Conservation (phyloP, 2,888 invertebrate genomes). For the Diarsia mendica region DNA sequence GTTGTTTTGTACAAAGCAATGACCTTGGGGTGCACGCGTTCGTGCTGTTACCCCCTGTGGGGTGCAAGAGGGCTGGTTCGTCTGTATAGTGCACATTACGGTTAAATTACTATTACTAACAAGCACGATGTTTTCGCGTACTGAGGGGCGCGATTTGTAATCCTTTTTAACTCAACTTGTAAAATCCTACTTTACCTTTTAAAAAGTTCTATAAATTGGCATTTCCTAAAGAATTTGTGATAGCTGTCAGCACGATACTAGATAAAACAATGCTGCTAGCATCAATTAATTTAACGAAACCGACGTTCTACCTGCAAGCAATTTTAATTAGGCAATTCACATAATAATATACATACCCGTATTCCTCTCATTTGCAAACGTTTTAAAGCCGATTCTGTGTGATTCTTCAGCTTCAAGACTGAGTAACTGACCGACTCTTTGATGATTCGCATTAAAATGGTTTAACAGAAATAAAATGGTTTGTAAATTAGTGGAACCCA, state of each 20-base stretch:
- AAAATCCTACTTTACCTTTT: not conserved
- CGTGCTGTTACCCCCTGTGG: not conserved
- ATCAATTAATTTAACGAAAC: not conserved
- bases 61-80: constrained; percentile 19
- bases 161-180: not conserved
- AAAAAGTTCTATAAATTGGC: not conserved
- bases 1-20: not conserved
- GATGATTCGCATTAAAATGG: not conserved
- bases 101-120: constrained; percentile 15
- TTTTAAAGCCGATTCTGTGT: not conserved
- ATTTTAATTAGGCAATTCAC: not conserved
- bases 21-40: constrained; percentile 15
- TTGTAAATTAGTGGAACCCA: not conserved
- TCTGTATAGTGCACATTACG: constrained; percentile 22
- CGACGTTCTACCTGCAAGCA: not conserved
- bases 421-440: not conserved
- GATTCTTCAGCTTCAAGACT: not conserved
- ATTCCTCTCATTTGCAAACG: not conserved
- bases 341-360: not conserved
- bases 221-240: not conserved
- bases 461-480: not conserved
- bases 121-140: not conserved
- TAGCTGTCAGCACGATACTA: not conserved
- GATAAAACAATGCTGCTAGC: not conserved
- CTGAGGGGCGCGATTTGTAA: not conserved